These are phyloP conservation scores for Silurus aristotelis DNA, from an alignment of 2,797 vertebrate species.

Conservation along the genomic window DNA sequence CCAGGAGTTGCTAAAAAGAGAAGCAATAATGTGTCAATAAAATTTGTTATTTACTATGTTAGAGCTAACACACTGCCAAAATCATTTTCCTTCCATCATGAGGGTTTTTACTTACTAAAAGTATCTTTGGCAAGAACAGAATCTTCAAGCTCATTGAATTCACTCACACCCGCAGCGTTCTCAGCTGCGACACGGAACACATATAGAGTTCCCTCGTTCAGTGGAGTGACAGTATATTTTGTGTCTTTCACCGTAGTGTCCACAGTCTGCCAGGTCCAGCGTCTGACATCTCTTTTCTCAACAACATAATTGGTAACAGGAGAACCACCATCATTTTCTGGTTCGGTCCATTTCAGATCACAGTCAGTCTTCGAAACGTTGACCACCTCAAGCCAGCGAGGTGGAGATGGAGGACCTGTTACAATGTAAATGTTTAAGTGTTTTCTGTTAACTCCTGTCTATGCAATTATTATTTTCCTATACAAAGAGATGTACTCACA, in stretches of 20 bases:
- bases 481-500: conserved; percentile 69
- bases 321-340: conserved; percentile 92
- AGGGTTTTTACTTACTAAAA: conserved; percentile 83
- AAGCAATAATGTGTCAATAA: background rate
- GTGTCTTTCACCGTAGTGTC: conserved; percentile 96
- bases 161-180: conserved; percentile 88
- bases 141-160: conserved; percentile 93
- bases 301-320: conserved; percentile 98
- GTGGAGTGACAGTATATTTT: conserved; percentile 89
- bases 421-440: conserved; percentile 30
- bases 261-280: conserved; percentile 93
- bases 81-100: background rate
- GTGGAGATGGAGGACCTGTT: conserved; percentile 88
- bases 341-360: conserved; percentile 92
- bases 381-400: conserved; percentile 94
- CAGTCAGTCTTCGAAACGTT: conserved; percentile 92
- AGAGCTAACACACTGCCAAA: background rate
- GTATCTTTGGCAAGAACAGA: conserved; percentile 97
- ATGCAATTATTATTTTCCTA: background rate
- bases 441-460: background rate
- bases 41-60: background rate
- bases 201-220: conserved; percentile 93
- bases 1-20: conserved; percentile 87
- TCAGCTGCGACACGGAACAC: conserved; percentile 97
- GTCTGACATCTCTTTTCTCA: conserved; percentile 95